Conservation (phyloP, 2,797 vertebrate genomes). For the Sebastolobus altivelis region DNA sequence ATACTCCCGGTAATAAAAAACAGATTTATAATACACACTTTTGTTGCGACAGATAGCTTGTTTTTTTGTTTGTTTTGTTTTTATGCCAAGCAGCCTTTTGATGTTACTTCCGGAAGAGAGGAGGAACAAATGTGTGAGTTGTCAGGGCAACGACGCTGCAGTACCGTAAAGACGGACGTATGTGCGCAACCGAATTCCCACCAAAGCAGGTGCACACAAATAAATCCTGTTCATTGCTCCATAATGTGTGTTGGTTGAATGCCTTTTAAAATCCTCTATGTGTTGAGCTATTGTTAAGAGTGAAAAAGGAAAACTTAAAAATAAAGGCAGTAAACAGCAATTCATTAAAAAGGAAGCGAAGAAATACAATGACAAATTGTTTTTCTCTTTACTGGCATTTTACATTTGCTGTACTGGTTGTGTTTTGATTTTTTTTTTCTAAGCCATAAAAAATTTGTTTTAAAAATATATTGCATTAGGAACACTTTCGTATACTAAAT, state of each 20-base stretch:
- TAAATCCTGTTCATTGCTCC: background rate
- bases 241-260: background rate
- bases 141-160: conserved; percentile 12
- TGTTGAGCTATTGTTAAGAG: background rate
- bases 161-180: conserved; percentile 36
- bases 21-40: background rate
- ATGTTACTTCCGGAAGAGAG: background rate
- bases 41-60: fast-evolving
- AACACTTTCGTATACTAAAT: background rate
- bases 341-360: background rate
- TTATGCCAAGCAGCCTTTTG: background rate
- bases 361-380: background rate
- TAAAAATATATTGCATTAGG: background rate
- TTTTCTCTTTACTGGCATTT: background rate
- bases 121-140: background rate
- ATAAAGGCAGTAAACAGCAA: background rate
- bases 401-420: background rate
- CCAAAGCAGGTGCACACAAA: background rate
- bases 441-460: background rate
- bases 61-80: background rate
- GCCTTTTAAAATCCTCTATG: background rate
- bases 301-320: background rate
- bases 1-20: background rate
- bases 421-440: background rate
- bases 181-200: background rate